phyloP scores from a whole-genome alignment of 37 sponge, comb jelly and placozoan genomes.

The Dysidea cf. avara region DNA sequence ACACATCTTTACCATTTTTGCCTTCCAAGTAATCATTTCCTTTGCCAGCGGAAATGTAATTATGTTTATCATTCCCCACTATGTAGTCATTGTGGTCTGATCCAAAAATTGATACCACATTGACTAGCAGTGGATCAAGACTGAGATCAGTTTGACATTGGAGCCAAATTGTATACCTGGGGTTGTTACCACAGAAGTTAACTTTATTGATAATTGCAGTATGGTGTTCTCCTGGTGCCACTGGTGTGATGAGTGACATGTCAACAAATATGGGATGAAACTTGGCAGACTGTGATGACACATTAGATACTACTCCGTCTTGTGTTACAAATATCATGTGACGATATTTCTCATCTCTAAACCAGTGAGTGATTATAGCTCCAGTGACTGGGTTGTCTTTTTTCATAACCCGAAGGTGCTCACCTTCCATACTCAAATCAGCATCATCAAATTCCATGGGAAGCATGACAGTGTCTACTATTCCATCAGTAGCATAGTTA shows the following conservation, averaged over 20 bases:
- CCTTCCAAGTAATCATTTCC: constrained; percentile 27
- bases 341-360: background rate
- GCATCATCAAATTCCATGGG: background rate
- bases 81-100: constrained; percentile 11
- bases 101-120: constrained; percentile 10
- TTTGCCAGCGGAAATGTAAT: constrained; percentile 22
- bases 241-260: constrained; percentile 4
- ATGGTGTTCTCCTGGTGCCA: too few relatives aligned
- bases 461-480: constrained; percentile 6
- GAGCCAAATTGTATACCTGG: too few relatives aligned
- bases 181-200: constrained; percentile 19
- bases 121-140: too few relatives aligned
- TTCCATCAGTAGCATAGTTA: constrained; percentile 33
- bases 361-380: constrained; percentile 11
- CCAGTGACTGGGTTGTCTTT: background rate
- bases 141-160: background rate
- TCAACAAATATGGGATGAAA: constrained; percentile 10
- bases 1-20: constrained; percentile 10
- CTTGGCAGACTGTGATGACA: background rate
- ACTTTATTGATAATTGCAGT: background rate
- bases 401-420: background rate
- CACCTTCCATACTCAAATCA: background rate
- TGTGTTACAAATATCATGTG: background rate
- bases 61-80: constrained; percentile 4
- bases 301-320: background rate